phyloP scores from a whole-genome alignment of 2,797 vertebrate genomes.

The Todus mexicanus region DNA sequence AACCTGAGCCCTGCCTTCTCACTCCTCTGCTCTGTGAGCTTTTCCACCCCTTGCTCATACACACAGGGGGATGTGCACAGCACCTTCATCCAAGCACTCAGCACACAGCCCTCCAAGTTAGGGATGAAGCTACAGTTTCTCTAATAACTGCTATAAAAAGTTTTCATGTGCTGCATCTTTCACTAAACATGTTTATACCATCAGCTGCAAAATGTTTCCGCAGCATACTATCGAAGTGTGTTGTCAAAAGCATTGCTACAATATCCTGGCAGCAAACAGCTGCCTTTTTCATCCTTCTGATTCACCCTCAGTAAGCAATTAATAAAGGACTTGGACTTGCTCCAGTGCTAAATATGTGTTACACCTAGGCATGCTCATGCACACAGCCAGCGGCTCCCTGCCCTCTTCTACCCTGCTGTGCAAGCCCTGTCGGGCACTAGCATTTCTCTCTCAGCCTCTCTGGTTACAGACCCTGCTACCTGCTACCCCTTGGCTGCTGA shows the following conservation, averaged over 20 bases:
- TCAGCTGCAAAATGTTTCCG: neutral
- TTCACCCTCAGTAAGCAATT: neutral
- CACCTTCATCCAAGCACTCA: neutral
- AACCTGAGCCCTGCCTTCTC: rapidly evolving
- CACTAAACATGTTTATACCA: neutral
- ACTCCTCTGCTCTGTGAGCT: neutral
- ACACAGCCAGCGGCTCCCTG: neutral
- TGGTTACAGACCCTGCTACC: neutral
- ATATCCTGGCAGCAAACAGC: constrained; percentile 1
- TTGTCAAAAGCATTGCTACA: neutral
- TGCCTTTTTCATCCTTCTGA: constrained; percentile 6
- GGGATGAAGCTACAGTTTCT: neutral
- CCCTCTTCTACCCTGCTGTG: neutral
- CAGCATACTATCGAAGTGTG: neutral
- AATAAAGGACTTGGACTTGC: neutral
- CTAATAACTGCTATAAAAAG: neutral
- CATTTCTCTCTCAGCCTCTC: neutral
- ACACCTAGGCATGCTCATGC: rapidly evolving
- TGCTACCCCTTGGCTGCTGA: neutral
- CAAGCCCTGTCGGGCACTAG: rapidly evolving
- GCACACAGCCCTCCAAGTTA: neutral
- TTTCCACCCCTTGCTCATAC: neutral
- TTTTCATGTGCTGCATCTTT: neutral
- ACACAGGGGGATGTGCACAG: rapidly evolving
- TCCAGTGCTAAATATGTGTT: neutral